Conservation (phyloP, 1,140 invertebrate species). For the Papilio aristodemus region DNA sequence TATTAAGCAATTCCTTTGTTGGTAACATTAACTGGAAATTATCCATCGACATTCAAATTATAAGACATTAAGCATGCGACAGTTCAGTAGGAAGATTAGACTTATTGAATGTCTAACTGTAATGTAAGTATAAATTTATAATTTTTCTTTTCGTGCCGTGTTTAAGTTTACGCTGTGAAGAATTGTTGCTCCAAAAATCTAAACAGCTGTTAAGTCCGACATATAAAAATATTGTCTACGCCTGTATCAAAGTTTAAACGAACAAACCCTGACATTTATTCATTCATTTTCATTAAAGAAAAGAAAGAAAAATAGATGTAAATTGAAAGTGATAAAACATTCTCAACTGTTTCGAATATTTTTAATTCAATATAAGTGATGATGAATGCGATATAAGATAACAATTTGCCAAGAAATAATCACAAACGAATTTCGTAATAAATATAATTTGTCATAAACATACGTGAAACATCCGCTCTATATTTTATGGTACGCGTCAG, state of each 20-base stretch:
- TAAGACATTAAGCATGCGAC: too few species aligned
- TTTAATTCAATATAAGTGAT: conserved; percentile 13
- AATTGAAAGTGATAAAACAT: neutral
- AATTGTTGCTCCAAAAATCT: too few species aligned
- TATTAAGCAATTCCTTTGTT: too few species aligned
- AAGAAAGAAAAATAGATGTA: neutral
- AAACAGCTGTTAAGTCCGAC: too few species aligned
- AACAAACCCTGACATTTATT: neutral
- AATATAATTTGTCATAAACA: conserved; percentile 30
- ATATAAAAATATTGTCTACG: too few species aligned
- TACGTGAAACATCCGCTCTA: conserved; percentile 21
- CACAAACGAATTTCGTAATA: conserved; percentile 23
- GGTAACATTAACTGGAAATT: too few species aligned
- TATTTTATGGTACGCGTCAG: conserved; percentile 12
- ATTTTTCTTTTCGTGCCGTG: too few species aligned
- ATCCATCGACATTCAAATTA: too few species aligned
- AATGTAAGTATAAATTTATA: too few species aligned
- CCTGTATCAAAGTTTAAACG: neutral
- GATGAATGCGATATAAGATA: conserved; percentile 3
- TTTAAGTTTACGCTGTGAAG: too few species aligned
- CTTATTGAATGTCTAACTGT: too few species aligned
- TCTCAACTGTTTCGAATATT: neutral
- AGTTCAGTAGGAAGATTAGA: too few species aligned
- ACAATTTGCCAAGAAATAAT: conserved; percentile 25
- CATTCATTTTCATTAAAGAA: neutral